phyloP scores from a whole-genome alignment of 1,140 invertebrate species.

The Pachyrhynchus sulphureomaculatus region DNA sequence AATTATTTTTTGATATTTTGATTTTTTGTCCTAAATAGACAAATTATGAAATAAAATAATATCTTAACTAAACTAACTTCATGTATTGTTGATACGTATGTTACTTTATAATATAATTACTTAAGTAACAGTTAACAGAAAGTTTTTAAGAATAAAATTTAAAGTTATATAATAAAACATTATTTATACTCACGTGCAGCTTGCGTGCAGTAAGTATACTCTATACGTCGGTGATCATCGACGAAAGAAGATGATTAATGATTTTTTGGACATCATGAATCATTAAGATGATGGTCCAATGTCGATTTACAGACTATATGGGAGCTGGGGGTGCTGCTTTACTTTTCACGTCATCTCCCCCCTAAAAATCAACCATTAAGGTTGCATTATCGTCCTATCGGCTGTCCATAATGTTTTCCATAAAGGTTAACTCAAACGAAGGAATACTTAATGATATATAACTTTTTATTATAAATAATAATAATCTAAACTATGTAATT shows the following conservation, averaged over 20 bases:
- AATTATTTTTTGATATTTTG: too few relatives aligned
- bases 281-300: slow-evolving; percentile 32
- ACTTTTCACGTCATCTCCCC: slow-evolving; percentile 7
- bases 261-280: slow-evolving; percentile 30
- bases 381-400: slow-evolving; percentile 19
- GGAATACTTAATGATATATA: not conserved
- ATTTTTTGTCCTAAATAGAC: too few relatives aligned
- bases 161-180: not conserved
- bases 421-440: not conserved
- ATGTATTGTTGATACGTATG: too few relatives aligned
- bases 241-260: slow-evolving; percentile 26
- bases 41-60: too few relatives aligned
- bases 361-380: slow-evolving; percentile 26
- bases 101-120: too few relatives aligned
- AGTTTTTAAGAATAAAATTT: not conserved
- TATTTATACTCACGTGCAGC: too few relatives aligned
- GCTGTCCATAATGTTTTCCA: slow-evolving; percentile 1
- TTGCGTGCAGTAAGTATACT: too few relatives aligned
- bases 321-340: slow-evolving; percentile 13
- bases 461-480: too few relatives aligned
- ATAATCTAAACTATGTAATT: too few relatives aligned
- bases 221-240: not conserved
- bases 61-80: too few relatives aligned
- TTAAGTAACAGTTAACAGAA: too few relatives aligned
- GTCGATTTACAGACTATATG: slow-evolving; percentile 32